These are phyloP conservation scores for Eupithecia inturbata DNA, from an alignment of 2,888 invertebrate genomes.

Conservation along the genomic window DNA sequence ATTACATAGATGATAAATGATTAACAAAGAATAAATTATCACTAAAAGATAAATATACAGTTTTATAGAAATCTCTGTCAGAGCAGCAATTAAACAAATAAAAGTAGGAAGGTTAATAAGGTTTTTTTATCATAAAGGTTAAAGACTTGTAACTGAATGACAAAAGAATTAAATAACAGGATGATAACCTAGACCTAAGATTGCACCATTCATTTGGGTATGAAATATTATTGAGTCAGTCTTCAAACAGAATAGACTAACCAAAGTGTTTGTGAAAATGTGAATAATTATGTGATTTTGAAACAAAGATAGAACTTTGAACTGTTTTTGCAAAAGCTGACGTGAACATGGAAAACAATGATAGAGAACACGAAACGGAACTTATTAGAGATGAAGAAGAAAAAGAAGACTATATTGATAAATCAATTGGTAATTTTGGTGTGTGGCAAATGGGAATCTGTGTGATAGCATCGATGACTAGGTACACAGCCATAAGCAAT, in stretches of 20 bases:
- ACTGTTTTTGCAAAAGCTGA: slow-evolving; percentile 40
- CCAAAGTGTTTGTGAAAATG: not conserved
- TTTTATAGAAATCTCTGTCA: not conserved
- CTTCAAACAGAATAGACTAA: not conserved
- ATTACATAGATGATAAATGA: slow-evolving; percentile 5
- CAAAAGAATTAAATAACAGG: slow-evolving; percentile 26
- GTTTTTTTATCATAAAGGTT: slow-evolving; percentile 11
- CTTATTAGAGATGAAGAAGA: slow-evolving; percentile 33
- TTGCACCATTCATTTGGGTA: not conserved
- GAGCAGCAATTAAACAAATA: not conserved
- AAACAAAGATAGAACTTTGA: not conserved
- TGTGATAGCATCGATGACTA: slow-evolving; percentile 49
- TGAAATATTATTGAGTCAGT: slow-evolving; percentile 14
- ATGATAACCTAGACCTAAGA: slow-evolving; percentile 27
- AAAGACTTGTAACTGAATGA: slow-evolving; percentile 24
- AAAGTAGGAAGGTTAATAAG: not conserved
- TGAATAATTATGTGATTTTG: not conserved
- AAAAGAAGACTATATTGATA: slow-evolving; percentile 60
- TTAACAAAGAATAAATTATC: not conserved
- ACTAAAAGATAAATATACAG: not conserved
- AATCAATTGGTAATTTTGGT: slow-evolving; percentile 63
- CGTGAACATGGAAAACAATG: slow-evolving; percentile 23
- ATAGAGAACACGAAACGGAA: slow-evolving; percentile 36
- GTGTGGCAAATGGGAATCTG: slow-evolving; percentile 60
- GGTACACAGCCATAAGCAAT: slow-evolving; percentile 59